Evolutionary conservation across 2,888 invertebrate species (phyloP).

Genomic region (Lucinisca nassula): DNA sequence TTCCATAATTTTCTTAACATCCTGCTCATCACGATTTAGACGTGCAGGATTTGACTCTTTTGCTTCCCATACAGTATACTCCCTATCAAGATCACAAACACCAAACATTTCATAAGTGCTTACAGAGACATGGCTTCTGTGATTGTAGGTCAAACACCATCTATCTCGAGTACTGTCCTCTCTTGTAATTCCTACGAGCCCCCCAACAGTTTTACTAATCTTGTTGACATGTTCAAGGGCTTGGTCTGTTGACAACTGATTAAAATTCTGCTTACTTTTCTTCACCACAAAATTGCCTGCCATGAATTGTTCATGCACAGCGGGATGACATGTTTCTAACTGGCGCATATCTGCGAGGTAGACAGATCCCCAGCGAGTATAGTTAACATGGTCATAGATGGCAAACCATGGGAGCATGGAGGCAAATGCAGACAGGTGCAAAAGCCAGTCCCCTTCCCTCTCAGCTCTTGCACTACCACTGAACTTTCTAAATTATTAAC

Average conservation of each 20-base stretch:
- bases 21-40: neutral
- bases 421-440: neutral
- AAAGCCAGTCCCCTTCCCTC: neutral
- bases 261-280: constrained; percentile 16
- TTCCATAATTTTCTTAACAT: neutral
- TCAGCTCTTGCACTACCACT: too few species aligned
- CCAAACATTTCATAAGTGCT: constrained; percentile 5
- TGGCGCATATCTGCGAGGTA: constrained; percentile 43
- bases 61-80: constrained; percentile 1
- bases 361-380: constrained; percentile 10
- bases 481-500: too few species aligned
- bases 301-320: neutral
- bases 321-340: constrained; percentile 22
- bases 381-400: neutral
- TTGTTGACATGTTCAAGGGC: constrained; percentile 40
- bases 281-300: constrained; percentile 34
- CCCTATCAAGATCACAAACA: neutral
- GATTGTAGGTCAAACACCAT: constrained; percentile 28
- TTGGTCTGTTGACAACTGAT: constrained; percentile 38
- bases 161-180: constrained; percentile 33
- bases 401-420: constrained; percentile 29
- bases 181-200: constrained; percentile 43
- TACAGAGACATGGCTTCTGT: neutral
- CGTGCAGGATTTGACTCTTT: constrained; percentile 1
- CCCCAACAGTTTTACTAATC: constrained; percentile 24